Evolutionary conservation across 2,113 vertebrate genomes (phyloP), one percentile per base, ranked within the genome.

Genomic region (Crotalus horridus): DNA sequence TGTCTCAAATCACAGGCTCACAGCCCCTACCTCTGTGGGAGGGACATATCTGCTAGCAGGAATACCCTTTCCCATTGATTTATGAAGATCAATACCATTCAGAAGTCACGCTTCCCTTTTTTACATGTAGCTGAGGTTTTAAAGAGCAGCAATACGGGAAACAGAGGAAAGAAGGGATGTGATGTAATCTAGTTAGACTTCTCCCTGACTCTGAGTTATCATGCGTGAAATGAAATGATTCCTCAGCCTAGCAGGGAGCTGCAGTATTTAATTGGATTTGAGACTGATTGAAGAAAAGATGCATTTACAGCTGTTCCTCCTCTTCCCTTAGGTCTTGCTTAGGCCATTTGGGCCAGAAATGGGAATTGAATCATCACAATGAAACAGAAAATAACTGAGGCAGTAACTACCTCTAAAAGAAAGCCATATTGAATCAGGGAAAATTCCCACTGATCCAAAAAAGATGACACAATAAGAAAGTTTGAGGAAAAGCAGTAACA

Each of bases 361-460:
- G 58, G 23, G 11, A 54, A 23, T 6, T 91, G 58, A 92, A 56
- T 92, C 91, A 88, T 92, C 91, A 53, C 26, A 58, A 91, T 87
- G 85, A 91, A 91, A 48, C 85, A 61, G 56, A 46, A 87, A 64
- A 87, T 74, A 59, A 59, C 43, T 11, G 39, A 3, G 11, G 43
- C 29, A 39, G 91, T 59, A 43, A 87, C 29, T 6, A 33, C 29
- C 46, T 91, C 91, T 58, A 51, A n/a, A 53, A 61, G n/a, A 61
- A 92, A 64, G 91, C 4, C 48, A 24, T 64, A 51, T 61, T 51
- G 24, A 21, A 33, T 23, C 56, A 64, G 6, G 11, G 56, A 53
- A 29, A 64, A 64, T 39, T 88, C 48, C 43, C 58, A 87, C 5
- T 20, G 8, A 87, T 33, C 61, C 59, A 48, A 51, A 48, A 21